Conservation (phyloP, 2,888 invertebrate species). For the Criorhina ranunculi region DNA sequence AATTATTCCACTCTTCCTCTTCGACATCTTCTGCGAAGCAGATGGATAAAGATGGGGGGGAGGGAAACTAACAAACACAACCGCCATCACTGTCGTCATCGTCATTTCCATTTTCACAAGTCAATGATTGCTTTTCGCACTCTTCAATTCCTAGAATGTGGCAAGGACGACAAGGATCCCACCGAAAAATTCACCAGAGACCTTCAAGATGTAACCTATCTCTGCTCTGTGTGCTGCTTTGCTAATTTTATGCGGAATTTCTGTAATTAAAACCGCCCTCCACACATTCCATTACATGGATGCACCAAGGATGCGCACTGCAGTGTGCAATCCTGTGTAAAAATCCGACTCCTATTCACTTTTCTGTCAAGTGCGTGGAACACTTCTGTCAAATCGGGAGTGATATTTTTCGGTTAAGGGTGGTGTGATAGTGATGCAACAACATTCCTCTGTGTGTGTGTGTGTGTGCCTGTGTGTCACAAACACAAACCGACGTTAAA, state of each 20-base stretch:
- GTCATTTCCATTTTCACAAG: slow-evolving; percentile 69
- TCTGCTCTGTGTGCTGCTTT: slow-evolving; percentile 37
- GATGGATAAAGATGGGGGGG: slow-evolving; percentile 14
- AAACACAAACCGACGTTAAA: slow-evolving; percentile 69
- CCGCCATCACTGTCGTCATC: slow-evolving; percentile 15
- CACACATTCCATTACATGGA: slow-evolving; percentile 60
- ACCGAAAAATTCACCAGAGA: slow-evolving; percentile 28
- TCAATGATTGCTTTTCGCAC: slow-evolving; percentile 76
- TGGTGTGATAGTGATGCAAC: slow-evolving; percentile 13
- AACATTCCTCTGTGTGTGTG: slow-evolving; percentile 25
- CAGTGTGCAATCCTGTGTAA: slow-evolving; percentile 21
- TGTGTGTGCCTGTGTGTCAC: slow-evolving; percentile 39
- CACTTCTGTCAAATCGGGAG: slow-evolving; percentile 53
- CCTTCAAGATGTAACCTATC: slow-evolving; percentile 70
- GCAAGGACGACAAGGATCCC: slow-evolving; percentile 1
- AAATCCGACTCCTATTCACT: slow-evolving; percentile 62
- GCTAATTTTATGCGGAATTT: slow-evolving; percentile 77
- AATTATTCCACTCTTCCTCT: slow-evolving; percentile 22
- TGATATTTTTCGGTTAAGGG: slow-evolving; percentile 1
- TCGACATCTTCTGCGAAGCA: background rate
- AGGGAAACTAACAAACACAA: slow-evolving; percentile 45
- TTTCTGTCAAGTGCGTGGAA: slow-evolving; percentile 66
- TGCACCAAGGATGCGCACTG: slow-evolving; percentile 62
- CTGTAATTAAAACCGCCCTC: slow-evolving; percentile 76
- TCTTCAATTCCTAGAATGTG: slow-evolving; percentile 50